Evolutionary conservation across 2,888 invertebrate species (phyloP).

Genomic region (Melipona bicolor): DNA sequence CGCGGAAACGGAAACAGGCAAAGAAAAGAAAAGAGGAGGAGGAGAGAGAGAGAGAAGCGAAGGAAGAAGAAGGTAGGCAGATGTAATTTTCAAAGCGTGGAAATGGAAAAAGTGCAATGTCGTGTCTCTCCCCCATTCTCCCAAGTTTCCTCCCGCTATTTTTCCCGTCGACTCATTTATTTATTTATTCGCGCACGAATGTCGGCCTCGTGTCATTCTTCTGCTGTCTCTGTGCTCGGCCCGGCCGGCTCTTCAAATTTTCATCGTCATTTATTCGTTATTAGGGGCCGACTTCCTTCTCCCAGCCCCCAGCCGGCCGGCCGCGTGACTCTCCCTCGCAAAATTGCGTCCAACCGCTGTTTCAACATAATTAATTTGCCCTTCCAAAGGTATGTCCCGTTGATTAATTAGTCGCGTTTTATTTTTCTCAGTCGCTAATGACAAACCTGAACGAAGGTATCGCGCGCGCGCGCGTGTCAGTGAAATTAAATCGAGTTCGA

Average conservation of each 20-base stretch:
- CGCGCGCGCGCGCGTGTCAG: constrained; percentile 9
- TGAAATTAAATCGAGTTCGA: constrained; percentile 42
- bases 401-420: constrained; percentile 51
- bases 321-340: neutral
- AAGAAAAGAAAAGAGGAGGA: neutral
- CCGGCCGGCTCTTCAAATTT: constrained; percentile 37
- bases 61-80: constrained; percentile 21
- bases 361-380: constrained; percentile 46
- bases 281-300: constrained; percentile 2
- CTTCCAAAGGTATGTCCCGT: constrained; percentile 13
- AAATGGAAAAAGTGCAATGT: constrained; percentile 63
- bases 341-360: constrained; percentile 10
- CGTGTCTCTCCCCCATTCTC: constrained; percentile 48
- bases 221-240: constrained; percentile 6
- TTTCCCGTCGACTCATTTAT: constrained; percentile 46
- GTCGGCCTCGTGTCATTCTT: constrained; percentile 36
- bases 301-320: neutral
- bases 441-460: constrained; percentile 1
- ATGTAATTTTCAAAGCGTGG: constrained; percentile 59
- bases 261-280: constrained; percentile 58
- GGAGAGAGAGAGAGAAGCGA: neutral
- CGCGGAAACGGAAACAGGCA: too few species aligned
- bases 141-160: constrained; percentile 32
- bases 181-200: constrained; percentile 54
- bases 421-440: constrained; percentile 30